These are phyloP conservation scores for Melinaea menophilus DNA, from an alignment of 2,888 invertebrate species.

Conservation along the genomic window DNA sequence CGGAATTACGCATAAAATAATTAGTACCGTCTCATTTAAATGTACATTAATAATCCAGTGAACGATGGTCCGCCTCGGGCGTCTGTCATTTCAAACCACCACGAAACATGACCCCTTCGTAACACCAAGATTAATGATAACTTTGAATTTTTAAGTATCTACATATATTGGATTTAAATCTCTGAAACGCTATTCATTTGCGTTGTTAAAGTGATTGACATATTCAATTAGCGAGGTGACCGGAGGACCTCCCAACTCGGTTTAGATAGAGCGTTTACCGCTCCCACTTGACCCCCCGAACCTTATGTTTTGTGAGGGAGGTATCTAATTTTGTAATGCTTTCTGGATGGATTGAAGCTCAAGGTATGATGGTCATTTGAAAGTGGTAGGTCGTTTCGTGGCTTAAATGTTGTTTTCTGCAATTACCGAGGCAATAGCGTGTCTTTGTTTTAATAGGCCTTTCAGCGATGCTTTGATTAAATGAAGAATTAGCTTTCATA, in stretches of 20 bases:
- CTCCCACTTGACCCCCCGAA: constrained; percentile 39
- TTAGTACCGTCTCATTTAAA: constrained; percentile 65
- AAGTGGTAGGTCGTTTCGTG: constrained; percentile 61
- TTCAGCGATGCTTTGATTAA: constrained; percentile 56
- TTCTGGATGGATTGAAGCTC: constrained; percentile 37
- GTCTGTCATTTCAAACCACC: constrained; percentile 48
- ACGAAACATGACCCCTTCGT: constrained; percentile 35
- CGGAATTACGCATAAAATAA: constrained; percentile 56
- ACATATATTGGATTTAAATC: constrained; percentile 48
- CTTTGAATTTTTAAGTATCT: constrained; percentile 41
- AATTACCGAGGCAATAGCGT: constrained; percentile 68
- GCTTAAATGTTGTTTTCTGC: constrained; percentile 72
- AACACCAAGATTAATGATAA: constrained; percentile 32
- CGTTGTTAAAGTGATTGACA: constrained; percentile 89
- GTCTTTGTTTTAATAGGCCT: constrained; percentile 67
- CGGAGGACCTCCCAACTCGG: constrained; percentile 77
- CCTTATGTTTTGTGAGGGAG: constrained; percentile 7
- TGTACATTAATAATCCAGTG: constrained; percentile 56
- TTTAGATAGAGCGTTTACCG: constrained; percentile 57
- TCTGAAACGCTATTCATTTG: constrained; percentile 76
- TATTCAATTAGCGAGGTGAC: constrained; percentile 85
- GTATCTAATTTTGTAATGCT: constrained; percentile 9
- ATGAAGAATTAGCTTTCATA: constrained; percentile 37
- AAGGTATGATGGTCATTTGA: constrained; percentile 40
- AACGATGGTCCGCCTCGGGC: constrained; percentile 64